phyloP scores from a whole-genome alignment of 2,888 invertebrate genomes.

The Trisateles emortualis region DNA sequence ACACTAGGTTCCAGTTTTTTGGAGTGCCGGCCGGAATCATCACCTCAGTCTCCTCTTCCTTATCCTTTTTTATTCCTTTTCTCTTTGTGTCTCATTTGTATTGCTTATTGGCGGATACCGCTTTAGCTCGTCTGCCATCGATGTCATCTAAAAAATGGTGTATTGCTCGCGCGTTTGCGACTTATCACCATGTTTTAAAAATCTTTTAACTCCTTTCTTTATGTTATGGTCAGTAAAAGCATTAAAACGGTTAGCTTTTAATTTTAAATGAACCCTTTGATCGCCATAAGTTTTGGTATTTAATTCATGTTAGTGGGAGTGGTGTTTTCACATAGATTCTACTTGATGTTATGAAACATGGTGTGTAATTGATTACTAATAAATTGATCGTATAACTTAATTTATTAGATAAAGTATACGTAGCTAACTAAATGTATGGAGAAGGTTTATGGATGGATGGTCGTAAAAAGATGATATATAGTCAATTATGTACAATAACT shows the following conservation, averaged over 20 bases:
- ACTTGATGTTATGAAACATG: conserved; percentile 19
- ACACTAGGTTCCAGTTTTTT: too few species aligned
- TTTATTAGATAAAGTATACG: conserved; percentile 31
- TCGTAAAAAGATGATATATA: conserved; percentile 38
- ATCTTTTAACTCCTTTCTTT: too few species aligned
- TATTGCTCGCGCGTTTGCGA: too few species aligned
- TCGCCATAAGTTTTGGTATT: conserved; percentile 1
- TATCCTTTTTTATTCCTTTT: too few species aligned
- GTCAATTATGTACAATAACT: conserved; percentile 17
- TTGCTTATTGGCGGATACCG: too few species aligned
- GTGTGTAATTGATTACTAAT: conserved; percentile 31
- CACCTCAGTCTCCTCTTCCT: too few species aligned
- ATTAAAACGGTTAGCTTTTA: background rate
- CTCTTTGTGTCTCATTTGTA: too few species aligned
- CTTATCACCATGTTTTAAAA: too few species aligned
- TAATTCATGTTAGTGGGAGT: conserved; percentile 22
- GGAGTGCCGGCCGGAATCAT: too few species aligned
- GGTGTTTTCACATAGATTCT: conserved; percentile 23
- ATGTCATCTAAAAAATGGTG: too few species aligned
- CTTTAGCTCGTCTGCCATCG: too few species aligned
- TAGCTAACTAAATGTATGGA: conserved; percentile 15
- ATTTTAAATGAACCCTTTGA: background rate
- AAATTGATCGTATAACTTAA: conserved; percentile 34
- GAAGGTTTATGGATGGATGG: conserved; percentile 26
- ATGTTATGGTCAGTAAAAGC: too few species aligned